Evolutionary conservation across 1,140 invertebrate genomes (phyloP).

Genomic region (Saccostrea echinata): DNA sequence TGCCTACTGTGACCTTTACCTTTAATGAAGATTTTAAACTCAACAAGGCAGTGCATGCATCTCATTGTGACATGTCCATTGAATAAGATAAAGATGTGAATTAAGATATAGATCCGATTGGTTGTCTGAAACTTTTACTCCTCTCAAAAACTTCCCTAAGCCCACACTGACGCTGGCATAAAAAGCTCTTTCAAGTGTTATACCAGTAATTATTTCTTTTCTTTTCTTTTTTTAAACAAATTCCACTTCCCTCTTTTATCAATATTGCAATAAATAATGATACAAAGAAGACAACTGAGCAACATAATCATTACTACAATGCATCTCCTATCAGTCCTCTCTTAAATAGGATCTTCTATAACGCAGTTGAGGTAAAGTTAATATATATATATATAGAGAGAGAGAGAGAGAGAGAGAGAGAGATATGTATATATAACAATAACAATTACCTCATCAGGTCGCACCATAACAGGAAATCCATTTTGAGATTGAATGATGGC

Average conservation of each 20-base stretch:
- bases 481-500: constrained; percentile 29
- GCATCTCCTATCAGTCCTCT: background rate
- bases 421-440: no score
- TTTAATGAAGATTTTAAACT: background rate
- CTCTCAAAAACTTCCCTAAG: background rate
- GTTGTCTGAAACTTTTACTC: background rate
- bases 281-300: background rate
- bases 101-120: background rate
- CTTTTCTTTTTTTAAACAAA: background rate
- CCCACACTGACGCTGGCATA: no score
- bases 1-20: background rate
- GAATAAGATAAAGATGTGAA: background rate
- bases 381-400: background rate
- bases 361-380: background rate
- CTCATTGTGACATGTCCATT: no score
- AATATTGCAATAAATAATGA: background rate
- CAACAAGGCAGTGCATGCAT: background rate
- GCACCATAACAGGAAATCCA: constrained; percentile 33
- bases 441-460: constrained; percentile 21
- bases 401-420: no score
- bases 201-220: no score
- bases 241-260: background rate
- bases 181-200: no score
- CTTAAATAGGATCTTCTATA: background rate
- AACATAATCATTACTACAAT: background rate